A percentile compares a stretch with the other conserved stretches of the same genome.
Evolutionary conservation across 2,797 vertebrate species (phyloP).

Genomic region (Eulemur rubriventer): DNA sequence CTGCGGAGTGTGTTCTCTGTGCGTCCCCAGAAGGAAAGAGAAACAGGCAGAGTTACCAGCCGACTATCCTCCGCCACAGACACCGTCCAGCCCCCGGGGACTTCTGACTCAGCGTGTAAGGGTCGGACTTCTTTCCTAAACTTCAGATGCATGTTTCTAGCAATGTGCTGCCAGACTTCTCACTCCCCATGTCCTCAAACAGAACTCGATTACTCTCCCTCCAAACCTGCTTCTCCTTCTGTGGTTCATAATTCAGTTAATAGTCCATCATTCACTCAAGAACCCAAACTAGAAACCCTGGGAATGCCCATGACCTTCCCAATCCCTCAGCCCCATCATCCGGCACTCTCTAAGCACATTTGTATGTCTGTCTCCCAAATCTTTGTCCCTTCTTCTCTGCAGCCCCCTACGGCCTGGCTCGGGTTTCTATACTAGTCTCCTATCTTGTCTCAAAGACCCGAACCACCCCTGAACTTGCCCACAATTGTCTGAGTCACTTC

Average conservation of each 20-base stretch:
- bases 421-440: neutral
- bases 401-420: neutral
- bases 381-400: neutral
- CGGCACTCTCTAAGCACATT: rapidly evolving
- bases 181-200: neutral
- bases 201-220: neutral
- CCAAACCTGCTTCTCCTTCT: neutral
- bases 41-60: neutral
- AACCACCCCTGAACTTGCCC: neutral
- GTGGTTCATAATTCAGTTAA: neutral
- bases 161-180: neutral
- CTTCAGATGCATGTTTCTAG: neutral
- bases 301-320: neutral
- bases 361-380: neutral
- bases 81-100: neutral
- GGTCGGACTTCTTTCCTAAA: neutral
- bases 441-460: neutral
- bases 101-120: neutral
- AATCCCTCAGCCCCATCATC: rapidly evolving
- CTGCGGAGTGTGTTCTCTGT: neutral
- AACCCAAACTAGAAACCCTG: neutral
- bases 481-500: neutral
- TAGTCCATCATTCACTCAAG: neutral
- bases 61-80: neutral
- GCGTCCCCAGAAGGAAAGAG: neutral